A percentile compares a stretch with the other conserved stretches of the same genome.
Conservation (phyloP, 1,140 invertebrate species). For the Drosophila insularis region DNA sequence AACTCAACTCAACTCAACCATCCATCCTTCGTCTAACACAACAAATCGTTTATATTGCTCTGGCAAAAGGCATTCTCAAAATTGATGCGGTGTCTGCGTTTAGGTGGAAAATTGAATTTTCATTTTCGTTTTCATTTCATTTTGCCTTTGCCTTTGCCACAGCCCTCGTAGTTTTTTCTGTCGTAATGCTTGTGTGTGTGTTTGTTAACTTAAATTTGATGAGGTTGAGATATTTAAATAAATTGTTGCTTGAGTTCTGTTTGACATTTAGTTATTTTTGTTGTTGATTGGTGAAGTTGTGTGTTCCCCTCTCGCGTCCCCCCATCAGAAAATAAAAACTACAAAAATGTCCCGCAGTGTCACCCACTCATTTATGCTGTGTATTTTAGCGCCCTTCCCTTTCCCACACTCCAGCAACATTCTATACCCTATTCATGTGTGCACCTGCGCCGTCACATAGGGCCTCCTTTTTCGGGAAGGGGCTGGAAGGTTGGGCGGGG, state of each 20-base stretch:
- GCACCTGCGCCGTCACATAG: background rate
- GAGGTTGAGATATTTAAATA: constrained; percentile 77
- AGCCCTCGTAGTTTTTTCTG: constrained; percentile 1
- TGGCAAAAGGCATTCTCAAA: constrained; percentile 74
- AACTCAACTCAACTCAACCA: constrained; percentile 4
- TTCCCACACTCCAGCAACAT: too few species aligned
- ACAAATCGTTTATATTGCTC: constrained; percentile 74
- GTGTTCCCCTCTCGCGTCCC: background rate
- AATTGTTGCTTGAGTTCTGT: constrained; percentile 77
- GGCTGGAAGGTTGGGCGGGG: background rate
- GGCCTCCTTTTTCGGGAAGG: background rate
- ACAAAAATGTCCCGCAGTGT: constrained; percentile 33
- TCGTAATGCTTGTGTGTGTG: constrained; percentile 38
- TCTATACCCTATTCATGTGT: constrained; percentile 25
- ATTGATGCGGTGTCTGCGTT: constrained; percentile 81
- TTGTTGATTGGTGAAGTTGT: constrained; percentile 70
- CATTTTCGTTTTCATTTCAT: constrained; percentile 51
- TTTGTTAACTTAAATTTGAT: constrained; percentile 74
- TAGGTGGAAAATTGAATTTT: constrained; percentile 82
- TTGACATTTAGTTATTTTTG: constrained; percentile 81
- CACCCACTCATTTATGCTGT: constrained; percentile 31
- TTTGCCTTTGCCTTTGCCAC: constrained; percentile 28
- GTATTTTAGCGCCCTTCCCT: constrained; percentile 45
- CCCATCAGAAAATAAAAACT: background rate
- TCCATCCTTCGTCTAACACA: constrained; percentile 62